Percentiles rank a stretch among this genome's conserved stretches.
These are phyloP conservation scores for Thinocorus orbignyianus DNA, from an alignment of 2,113 vertebrate species.

Conservation along the genomic window DNA sequence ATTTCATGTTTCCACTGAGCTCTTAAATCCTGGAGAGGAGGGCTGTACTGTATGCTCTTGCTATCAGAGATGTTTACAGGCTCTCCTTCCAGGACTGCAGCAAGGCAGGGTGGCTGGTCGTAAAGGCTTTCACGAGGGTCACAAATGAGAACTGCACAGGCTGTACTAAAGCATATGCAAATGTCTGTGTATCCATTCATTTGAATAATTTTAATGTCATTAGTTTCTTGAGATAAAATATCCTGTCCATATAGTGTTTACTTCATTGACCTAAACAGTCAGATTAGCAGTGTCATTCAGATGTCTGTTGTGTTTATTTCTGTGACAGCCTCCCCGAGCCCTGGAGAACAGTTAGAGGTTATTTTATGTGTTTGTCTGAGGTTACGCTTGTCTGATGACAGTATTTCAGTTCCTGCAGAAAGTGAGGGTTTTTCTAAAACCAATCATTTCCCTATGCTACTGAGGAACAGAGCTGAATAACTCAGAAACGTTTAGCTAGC, in stretches of 20 bases:
- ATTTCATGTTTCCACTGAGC: neutral
- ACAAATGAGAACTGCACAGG: neutral
- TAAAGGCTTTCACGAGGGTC: neutral
- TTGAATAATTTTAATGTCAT: neutral
- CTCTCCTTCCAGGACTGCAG: neutral
- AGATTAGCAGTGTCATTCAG: neutral
- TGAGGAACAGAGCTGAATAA: neutral
- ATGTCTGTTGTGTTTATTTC: neutral
- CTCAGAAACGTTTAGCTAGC: neutral
- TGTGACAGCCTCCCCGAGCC: neutral
- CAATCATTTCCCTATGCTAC: neutral
- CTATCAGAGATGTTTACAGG: neutral
- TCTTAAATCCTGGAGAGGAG: neutral
- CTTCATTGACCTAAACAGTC: neutral
- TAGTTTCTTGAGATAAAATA: neutral
- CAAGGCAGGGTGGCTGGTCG: neutral
- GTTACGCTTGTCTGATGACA: neutral
- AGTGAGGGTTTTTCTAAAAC: neutral
- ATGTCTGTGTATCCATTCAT: neutral
- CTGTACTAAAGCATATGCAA: neutral
- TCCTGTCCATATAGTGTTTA: neutral
- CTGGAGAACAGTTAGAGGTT: neutral
- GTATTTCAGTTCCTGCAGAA: neutral
- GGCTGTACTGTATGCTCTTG: accelerated
- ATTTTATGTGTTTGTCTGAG: neutral